Percentiles rank a stretch among this genome's conserved stretches.
These are phyloP conservation scores for Pyrochroa serraticornis DNA, from an alignment of 2,888 invertebrate species.

Conservation along the genomic window DNA sequence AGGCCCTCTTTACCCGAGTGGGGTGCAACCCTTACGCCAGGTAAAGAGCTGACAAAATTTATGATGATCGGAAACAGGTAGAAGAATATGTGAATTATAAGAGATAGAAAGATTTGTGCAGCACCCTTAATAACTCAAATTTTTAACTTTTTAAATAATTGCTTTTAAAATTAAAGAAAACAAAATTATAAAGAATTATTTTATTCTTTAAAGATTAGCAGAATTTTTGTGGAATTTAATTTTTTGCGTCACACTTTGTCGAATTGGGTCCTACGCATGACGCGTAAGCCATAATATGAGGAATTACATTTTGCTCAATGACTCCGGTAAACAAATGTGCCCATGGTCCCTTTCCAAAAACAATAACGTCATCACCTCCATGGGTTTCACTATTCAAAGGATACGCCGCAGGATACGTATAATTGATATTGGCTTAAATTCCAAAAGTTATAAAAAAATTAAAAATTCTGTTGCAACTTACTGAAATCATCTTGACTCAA, in stretches of 20 bases:
- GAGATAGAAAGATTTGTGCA: too few relatives aligned
- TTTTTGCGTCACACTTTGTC: too few relatives aligned
- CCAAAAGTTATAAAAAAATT: neutral
- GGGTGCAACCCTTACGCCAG: too few relatives aligned
- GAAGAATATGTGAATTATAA: too few relatives aligned
- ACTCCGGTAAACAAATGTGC: conserved; percentile 80
- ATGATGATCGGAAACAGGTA: too few relatives aligned
- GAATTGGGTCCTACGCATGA: conserved; percentile 67
- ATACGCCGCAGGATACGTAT: conserved; percentile 66
- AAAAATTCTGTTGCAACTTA: conserved; percentile 26
- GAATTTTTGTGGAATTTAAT: neutral
- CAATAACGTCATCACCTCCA: conserved; percentile 80
- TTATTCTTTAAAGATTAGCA: too few relatives aligned
- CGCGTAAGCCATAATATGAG: conserved; percentile 76
- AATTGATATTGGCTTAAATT: conserved; percentile 58
- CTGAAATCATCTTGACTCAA: conserved; percentile 57
- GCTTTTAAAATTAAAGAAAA: too few relatives aligned
- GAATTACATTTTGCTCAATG: conserved; percentile 79
- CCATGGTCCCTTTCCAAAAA: conserved; percentile 80
- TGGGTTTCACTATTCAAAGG: conserved; percentile 73
- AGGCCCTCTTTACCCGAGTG: too few relatives aligned
- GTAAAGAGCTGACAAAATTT: too few relatives aligned
- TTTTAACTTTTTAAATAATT: too few relatives aligned
- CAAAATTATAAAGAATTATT: too few relatives aligned
- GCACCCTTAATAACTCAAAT: too few relatives aligned